A percentile compares a stretch with the other conserved stretches of the same genome.
Conservation (phyloP, 2,113 vertebrate species). For the Apaloderma vittatum region DNA sequence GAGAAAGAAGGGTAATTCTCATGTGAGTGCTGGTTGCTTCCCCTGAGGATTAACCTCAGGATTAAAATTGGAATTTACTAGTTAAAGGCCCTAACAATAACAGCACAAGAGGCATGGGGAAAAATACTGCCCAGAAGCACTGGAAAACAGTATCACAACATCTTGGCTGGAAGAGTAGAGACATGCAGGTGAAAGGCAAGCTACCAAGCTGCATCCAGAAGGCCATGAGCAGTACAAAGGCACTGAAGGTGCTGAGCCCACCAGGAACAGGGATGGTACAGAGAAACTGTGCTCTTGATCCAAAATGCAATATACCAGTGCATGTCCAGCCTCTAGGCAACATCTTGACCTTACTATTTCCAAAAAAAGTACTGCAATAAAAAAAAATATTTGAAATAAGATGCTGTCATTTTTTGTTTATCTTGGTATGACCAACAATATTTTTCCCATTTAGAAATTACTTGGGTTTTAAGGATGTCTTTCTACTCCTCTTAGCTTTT, state of each 20-base stretch:
- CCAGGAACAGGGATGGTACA: rapidly evolving
- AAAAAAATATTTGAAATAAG: neutral
- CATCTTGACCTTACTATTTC: neutral
- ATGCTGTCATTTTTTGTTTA: neutral
- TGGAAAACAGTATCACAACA: neutral
- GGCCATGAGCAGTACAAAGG: neutral
- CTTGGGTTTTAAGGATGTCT: neutral
- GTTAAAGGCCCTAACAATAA: neutral
- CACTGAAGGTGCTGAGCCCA: neutral
- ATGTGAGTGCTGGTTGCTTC: neutral
- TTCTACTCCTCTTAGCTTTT: neutral
- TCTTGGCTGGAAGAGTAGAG: neutral
- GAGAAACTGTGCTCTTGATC: neutral
- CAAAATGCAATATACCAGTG: neutral
- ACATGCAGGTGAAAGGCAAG: neutral
- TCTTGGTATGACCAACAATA: neutral
- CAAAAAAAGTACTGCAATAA: neutral
- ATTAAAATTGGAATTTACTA: neutral
- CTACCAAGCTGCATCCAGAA: neutral
- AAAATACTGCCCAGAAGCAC: neutral
- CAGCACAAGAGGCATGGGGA: neutral
- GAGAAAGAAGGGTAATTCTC: neutral
- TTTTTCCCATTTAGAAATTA: neutral
- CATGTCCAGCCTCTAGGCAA: neutral
- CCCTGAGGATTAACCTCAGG: rapidly evolving